Evolutionary conservation across 92 coral and sea anemone species (phyloP).

Genomic region (Diadumene lineata): DNA sequence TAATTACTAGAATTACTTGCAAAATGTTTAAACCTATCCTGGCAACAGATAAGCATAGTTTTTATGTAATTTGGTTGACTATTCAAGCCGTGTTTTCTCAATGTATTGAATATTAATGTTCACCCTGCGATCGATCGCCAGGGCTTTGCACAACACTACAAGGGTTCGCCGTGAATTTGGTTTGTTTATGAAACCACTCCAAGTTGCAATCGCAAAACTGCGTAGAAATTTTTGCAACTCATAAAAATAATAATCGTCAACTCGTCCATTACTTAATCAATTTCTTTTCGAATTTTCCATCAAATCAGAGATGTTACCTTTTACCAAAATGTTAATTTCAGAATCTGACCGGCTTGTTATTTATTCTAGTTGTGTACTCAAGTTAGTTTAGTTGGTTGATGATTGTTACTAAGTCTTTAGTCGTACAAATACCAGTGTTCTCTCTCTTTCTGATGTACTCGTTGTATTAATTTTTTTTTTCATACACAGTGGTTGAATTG

Average conservation of each 20-base stretch:
- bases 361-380: conserved; percentile 8
- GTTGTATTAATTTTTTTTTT: no score
- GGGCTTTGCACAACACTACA: neutral
- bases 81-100: neutral
- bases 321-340: neutral
- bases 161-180: conserved; percentile 6
- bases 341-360: conserved; percentile 19
- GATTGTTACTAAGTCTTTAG: neutral
- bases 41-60: conserved; percentile 10
- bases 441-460: neutral
- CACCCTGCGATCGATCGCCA: conserved; percentile 7
- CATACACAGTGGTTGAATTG: no score
- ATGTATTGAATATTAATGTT: neutral
- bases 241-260: neutral
- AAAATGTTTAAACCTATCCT: conserved; percentile 5
- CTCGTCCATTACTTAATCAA: neutral
- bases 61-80: neutral
- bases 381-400: neutral
- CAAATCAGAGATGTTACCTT: neutral
- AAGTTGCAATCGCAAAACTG: conserved; percentile 19
- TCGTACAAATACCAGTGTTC: neutral
- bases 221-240: neutral
- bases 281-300: neutral
- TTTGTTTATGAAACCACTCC: conserved; percentile 37
- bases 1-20: conserved; percentile 1